A percentile compares a stretch with the other conserved stretches of the same genome.
Conservation (phyloP, 2,113 vertebrate species). For the Alaudala cheleensis region DNA sequence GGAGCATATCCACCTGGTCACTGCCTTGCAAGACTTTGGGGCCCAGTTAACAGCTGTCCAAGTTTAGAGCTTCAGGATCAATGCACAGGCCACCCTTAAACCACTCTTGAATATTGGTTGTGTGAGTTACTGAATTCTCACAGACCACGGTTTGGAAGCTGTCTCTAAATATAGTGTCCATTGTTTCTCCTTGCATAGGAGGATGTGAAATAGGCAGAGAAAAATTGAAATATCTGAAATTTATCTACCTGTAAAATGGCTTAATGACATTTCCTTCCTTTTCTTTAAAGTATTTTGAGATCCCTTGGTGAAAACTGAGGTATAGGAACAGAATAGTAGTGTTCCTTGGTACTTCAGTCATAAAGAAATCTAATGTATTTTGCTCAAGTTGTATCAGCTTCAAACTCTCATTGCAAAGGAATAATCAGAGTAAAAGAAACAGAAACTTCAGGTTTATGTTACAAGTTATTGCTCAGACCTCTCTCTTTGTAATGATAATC, state of each 20-base stretch:
- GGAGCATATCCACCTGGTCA: not conserved
- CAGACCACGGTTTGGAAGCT: not conserved
- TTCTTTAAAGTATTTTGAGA: not conserved
- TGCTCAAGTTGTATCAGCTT: not conserved
- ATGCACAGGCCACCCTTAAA: not conserved
- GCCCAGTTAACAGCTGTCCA: not conserved
- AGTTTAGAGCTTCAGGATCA: not conserved
- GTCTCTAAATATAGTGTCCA: constrained; percentile 38
- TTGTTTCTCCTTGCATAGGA: constrained; percentile 30
- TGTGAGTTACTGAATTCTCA: not conserved
- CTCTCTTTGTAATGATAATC: not conserved
- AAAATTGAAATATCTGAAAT: constrained; percentile 28
- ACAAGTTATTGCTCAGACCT: not conserved
- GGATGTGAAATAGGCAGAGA: constrained; percentile 50
- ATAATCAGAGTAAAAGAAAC: not conserved
- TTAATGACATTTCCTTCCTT: constrained; percentile 44
- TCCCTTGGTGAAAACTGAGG: not conserved
- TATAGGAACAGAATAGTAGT: not conserved
- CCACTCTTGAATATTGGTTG: not conserved
- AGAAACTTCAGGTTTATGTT: not conserved
- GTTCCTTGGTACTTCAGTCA: not conserved
- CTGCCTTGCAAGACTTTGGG: not conserved
- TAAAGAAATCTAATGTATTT: not conserved
- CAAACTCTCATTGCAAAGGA: not conserved
- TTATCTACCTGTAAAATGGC: constrained; percentile 42